phyloP scores from a whole-genome alignment of 92 coral and sea anemone genomes.

The Phenganax subtilis region DNA sequence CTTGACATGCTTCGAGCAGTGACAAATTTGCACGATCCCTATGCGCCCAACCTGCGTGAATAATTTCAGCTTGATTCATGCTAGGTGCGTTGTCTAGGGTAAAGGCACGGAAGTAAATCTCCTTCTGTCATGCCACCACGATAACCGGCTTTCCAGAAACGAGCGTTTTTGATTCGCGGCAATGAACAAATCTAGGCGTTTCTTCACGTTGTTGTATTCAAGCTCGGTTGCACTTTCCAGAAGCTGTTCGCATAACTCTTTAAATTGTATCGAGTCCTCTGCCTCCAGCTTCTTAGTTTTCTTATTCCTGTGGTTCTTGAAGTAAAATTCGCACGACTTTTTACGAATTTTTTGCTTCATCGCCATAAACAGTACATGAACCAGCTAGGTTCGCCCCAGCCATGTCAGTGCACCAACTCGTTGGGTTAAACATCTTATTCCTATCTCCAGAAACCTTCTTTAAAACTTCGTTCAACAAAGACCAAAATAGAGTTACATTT shows the following conservation, averaged over 20 bases:
- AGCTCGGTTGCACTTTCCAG: constrained; percentile 22
- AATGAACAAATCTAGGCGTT: constrained; percentile 18
- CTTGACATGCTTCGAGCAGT: constrained; percentile 39
- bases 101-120: constrained; percentile 56
- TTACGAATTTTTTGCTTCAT: constrained; percentile 31
- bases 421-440: constrained; percentile 38
- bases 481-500: constrained; percentile 45
- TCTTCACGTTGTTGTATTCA: constrained; percentile 35
- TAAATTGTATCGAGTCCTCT: constrained; percentile 17
- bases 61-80: constrained; percentile 57
- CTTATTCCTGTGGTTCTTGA: constrained; percentile 46
- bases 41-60: constrained; percentile 61
- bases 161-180: constrained; percentile 5
- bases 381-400: constrained; percentile 59
- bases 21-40: constrained; percentile 36
- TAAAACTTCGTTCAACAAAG: constrained; percentile 40
- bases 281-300: constrained; percentile 17
- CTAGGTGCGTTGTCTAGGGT: constrained; percentile 42
- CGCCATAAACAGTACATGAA: constrained; percentile 38
- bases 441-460: constrained; percentile 19
- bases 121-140: constrained; percentile 58
- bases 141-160: constrained; percentile 47
- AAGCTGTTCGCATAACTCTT: constrained; percentile 20
- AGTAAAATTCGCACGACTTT: constrained; percentile 56
- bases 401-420: constrained; percentile 56